Evolutionary conservation across 2,113 vertebrate species (phyloP).

Genomic region (Pedionomus torquatus): DNA sequence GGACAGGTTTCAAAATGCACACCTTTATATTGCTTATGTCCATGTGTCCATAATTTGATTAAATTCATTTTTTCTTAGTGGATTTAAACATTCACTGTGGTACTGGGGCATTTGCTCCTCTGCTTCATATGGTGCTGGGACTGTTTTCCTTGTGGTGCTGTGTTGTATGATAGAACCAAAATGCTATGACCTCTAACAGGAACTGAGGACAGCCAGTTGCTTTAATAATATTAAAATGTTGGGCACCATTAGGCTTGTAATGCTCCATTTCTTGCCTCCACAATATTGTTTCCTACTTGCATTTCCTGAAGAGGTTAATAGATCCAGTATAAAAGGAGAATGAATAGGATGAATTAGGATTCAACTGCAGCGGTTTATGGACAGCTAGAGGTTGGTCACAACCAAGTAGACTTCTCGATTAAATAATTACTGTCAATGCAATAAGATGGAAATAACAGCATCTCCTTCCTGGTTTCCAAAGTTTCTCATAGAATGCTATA

Average conservation of each 20-base stretch:
- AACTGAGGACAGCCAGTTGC: background rate
- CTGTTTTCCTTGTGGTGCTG: background rate
- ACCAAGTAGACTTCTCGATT: background rate
- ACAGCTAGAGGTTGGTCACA: rapidly evolving
- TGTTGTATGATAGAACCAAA: background rate
- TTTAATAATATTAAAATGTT: background rate
- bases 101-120: background rate
- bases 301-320: background rate
- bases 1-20: background rate
- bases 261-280: background rate
- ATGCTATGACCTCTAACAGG: background rate
- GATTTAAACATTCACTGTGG: background rate
- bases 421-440: background rate
- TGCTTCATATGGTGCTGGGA: background rate
- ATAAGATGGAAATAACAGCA: background rate
- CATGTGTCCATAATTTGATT: background rate
- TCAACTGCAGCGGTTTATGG: background rate
- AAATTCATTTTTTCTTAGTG: background rate
- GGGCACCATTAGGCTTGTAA: background rate
- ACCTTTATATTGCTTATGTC: background rate
- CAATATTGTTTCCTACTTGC: background rate
- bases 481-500: background rate
- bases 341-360: background rate
- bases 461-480: background rate
- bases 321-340: background rate